Base-by-base conservation (phyloP, 1,140 invertebrate species). In the Cydia splendana region DNA sequence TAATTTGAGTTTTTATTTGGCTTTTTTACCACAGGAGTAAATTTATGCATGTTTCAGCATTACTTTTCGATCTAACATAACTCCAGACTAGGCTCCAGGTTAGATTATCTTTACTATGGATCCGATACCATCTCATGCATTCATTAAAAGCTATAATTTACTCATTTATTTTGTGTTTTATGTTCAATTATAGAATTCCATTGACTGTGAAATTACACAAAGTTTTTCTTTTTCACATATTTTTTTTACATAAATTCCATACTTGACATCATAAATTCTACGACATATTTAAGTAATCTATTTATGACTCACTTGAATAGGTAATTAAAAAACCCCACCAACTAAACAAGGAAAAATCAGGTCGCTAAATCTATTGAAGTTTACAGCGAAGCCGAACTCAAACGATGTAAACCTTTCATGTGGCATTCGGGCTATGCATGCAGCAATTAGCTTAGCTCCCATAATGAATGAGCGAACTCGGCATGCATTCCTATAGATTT, bases 401-500 rank as follows among this genome's bases (percentile, higher is more conserved):
- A 62, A 62, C 15, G 65, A 34, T 38, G 15, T 38, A 10, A 71
- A 38, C n/a, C 67, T 71, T 38, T 71, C 67, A 71, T 71, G 67
- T 71, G 67, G 67, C 18, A 42, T 71, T 34, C 67, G 15, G 34
- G 28, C 65, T 34, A 67, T 38, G 67, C 67, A 38, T 15, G 38
- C 67, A 69, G 9, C 34, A 42, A 71, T 71, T 71, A n/a, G n/a
- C n/a, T 71, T 71, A 71, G 34, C 34, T 71, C 34, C 7, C 7
- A 71, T 71, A 45, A 71, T 71, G 34, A 71, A 20, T 71, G 67
- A 45, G 67, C 34, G 45, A 71, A 45, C 67, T 71, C 67, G n/a
- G 45, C 57, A 71, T 42, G 34, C 67, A 71, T 38, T 62, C 20
- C 57, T 62, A 24, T 62, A 24, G 18, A 62, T 12, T 24, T 10